Evolutionary conservation across 2,888 invertebrate species (phyloP).

Genomic region (Ophion costatus): DNA sequence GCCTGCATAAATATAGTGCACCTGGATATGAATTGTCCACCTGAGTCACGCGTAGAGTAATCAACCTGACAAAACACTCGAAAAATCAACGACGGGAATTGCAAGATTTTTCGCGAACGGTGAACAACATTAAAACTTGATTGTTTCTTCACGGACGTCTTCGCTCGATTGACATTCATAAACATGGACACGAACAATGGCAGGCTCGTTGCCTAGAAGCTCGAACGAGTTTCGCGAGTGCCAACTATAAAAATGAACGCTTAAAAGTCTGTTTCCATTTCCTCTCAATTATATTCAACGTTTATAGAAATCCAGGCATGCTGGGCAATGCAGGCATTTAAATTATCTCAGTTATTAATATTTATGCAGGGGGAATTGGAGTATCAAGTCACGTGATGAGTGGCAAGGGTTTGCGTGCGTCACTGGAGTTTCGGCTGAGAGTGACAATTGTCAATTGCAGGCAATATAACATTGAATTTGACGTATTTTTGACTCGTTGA

Average conservation of each 20-base stretch:
- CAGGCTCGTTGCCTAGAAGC: not conserved
- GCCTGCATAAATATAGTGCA: constrained; percentile 19
- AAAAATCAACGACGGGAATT: not conserved
- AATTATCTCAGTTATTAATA: constrained; percentile 56
- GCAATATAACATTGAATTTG: constrained; percentile 21
- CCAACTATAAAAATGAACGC: constrained; percentile 7
- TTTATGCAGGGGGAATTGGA: not conserved
- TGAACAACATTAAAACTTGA: not conserved
- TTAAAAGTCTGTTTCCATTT: constrained; percentile 7
- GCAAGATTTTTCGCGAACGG: not conserved
- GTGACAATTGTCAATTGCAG: constrained; percentile 47
- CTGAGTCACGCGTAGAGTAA: not conserved
- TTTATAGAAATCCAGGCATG: not conserved
- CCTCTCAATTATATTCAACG: not conserved
- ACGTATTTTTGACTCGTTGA: constrained; percentile 21
- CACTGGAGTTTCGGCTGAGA: not conserved
- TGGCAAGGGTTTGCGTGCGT: not conserved
- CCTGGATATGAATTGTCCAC: not conserved
- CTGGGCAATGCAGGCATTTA: constrained; percentile 9
- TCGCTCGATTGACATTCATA: not conserved
- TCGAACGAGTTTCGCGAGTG: not conserved
- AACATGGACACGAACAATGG: no score
- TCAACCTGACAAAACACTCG: not conserved
- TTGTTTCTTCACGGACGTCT: not conserved
- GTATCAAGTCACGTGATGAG: not conserved